phyloP scores from a whole-genome alignment of 2,888 invertebrate species.

The Tuta absoluta region DNA sequence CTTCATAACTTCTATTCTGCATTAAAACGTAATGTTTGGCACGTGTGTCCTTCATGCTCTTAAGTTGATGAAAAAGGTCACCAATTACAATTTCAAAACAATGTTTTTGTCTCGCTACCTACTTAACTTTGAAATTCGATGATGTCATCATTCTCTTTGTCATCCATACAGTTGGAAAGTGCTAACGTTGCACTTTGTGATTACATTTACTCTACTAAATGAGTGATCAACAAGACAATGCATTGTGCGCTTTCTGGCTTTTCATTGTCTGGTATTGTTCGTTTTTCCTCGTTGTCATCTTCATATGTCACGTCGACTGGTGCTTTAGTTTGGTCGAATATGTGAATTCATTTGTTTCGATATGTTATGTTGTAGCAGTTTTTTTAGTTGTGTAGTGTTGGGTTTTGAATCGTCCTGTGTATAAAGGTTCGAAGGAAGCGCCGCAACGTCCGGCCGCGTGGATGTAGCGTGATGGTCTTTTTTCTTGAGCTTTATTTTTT shows the following conservation, averaged over 20 bases:
- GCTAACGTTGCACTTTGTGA: conserved; percentile 49
- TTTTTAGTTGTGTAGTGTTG: background rate
- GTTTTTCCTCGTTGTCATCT: conserved; percentile 12
- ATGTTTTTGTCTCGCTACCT: conserved; percentile 44
- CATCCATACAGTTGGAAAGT: conserved; percentile 49
- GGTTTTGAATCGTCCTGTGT: conserved; percentile 62
- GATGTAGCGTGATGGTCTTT: conserved; percentile 78
- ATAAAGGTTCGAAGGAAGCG: conserved; percentile 76
- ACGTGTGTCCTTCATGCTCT: background rate
- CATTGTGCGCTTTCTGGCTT: conserved; percentile 28
- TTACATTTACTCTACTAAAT: conserved; percentile 25
- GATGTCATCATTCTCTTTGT: conserved; percentile 64
- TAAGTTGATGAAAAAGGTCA: conserved; percentile 36
- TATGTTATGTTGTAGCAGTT: background rate
- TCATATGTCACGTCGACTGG: background rate
- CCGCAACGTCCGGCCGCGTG: conserved; percentile 81
- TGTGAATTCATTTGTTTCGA: background rate
- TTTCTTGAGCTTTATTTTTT: conserved; percentile 78
- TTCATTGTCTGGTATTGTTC: conserved; percentile 22
- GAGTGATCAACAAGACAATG: conserved; percentile 41
- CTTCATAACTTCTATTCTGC: background rate
- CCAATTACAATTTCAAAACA: conserved; percentile 53
- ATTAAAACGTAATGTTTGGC: background rate
- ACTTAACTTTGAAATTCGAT: conserved; percentile 48
- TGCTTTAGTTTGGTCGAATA: conserved; percentile 36